A percentile compares a stretch with the other conserved stretches of the same genome.
Conservation (phyloP, 2,797 vertebrate genomes). For the Tragopan temminckii region DNA sequence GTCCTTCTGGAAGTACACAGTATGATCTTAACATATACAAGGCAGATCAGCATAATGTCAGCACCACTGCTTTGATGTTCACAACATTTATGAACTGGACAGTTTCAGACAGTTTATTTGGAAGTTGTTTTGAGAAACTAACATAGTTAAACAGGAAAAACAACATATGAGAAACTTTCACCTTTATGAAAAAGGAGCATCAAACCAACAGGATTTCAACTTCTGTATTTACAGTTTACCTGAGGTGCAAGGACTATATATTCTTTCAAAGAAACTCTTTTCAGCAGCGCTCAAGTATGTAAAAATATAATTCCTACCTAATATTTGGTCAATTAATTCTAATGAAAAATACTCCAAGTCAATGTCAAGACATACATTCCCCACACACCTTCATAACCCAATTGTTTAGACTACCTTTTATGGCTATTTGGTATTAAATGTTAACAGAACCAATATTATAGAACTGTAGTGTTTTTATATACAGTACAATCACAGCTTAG, state of each 20-base stretch:
- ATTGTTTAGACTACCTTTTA: slow-evolving; percentile 72
- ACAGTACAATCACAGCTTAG: slow-evolving; percentile 83
- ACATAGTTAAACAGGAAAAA: slow-evolving; percentile 62
- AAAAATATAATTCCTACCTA: slow-evolving; percentile 79
- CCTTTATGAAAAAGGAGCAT: slow-evolving; percentile 53
- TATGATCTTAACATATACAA: slow-evolving; percentile 12
- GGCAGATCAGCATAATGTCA: slow-evolving; percentile 13
- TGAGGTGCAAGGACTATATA: slow-evolving; percentile 83
- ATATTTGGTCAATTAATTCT: slow-evolving; percentile 85
- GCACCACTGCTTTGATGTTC: slow-evolving; percentile 12
- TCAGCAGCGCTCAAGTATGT: slow-evolving; percentile 85
- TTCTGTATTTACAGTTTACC: slow-evolving; percentile 81
- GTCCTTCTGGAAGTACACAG: neutral
- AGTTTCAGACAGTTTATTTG: slow-evolving; percentile 65
- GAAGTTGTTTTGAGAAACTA: slow-evolving; percentile 49
- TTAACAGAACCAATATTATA: slow-evolving; percentile 78
- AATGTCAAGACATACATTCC: slow-evolving; percentile 76
- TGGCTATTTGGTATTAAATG: slow-evolving; percentile 82
- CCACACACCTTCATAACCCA: slow-evolving; percentile 73
- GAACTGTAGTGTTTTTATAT: slow-evolving; percentile 86
- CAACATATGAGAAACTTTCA: slow-evolving; percentile 65
- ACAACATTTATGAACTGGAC: slow-evolving; percentile 54
- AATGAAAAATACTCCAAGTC: slow-evolving; percentile 80
- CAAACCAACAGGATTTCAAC: slow-evolving; percentile 74
- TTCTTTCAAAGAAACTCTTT: slow-evolving; percentile 74